These are phyloP conservation scores for Porphyrio hochstetteri DNA, from an alignment of 2,113 vertebrate genomes.

Conservation along the genomic window DNA sequence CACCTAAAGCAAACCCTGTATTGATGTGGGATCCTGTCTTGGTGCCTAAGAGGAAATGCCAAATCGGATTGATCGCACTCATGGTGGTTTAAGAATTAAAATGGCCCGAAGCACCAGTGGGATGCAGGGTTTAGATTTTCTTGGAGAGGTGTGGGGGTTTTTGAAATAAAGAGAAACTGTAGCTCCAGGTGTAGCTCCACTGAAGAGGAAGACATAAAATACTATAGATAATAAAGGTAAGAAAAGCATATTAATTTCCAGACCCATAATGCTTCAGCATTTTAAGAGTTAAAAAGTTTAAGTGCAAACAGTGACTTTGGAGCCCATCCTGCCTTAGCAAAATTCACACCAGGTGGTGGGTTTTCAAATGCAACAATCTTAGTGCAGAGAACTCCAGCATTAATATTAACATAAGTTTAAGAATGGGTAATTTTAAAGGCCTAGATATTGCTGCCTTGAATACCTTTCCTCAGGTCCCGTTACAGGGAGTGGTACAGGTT, in stretches of 20 bases:
- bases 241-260: neutral
- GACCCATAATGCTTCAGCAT: neutral
- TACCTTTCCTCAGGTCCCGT: neutral
- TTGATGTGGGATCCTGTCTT: neutral
- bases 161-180: neutral
- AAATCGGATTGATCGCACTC: neutral
- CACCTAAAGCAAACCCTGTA: neutral
- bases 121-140: neutral
- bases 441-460: neutral
- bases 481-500: neutral
- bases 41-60: neutral
- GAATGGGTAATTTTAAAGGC: neutral
- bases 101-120: neutral
- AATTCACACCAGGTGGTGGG: neutral
- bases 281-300: neutral
- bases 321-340: neutral
- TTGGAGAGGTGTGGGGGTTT: neutral
- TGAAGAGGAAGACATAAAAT: neutral
- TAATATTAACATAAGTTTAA: neutral
- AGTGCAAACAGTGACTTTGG: neutral
- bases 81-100: neutral
- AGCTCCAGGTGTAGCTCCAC: neutral
- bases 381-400: neutral
- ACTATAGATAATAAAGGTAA: neutral
- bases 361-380: neutral